These are phyloP conservation scores for Rhabdornis inornatus DNA, from an alignment of 2,113 vertebrate genomes.

Conservation along the genomic window DNA sequence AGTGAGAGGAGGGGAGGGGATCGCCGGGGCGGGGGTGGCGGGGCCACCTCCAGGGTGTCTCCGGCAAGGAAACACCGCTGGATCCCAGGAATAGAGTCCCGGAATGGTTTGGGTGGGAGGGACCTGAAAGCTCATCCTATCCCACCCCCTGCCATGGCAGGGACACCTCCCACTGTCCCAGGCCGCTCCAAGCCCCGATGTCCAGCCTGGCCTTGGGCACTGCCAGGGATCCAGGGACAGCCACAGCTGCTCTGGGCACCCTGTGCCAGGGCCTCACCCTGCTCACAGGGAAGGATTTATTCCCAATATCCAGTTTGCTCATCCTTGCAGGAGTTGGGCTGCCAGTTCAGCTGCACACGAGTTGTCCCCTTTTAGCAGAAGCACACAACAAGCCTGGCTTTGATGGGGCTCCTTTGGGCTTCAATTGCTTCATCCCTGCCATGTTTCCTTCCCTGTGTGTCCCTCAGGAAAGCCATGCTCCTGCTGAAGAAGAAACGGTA, in stretches of 20 bases:
- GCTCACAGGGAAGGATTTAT: rapidly evolving
- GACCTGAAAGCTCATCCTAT: not conserved
- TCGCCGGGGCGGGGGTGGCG: rapidly evolving
- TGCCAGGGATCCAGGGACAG: not conserved
- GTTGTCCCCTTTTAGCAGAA: not conserved
- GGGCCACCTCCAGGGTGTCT: rapidly evolving
- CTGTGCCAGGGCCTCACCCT: not conserved
- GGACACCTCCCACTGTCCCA: not conserved
- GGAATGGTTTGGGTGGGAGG: no score
- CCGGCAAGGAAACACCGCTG: rapidly evolving
- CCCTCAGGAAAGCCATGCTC: slow-evolving; percentile 83
- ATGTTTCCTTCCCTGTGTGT: not conserved
- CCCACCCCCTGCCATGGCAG: not conserved
- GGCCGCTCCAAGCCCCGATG: rapidly evolving
- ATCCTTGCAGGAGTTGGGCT: rapidly evolving
- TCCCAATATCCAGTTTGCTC: not conserved
- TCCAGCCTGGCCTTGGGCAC: not conserved
- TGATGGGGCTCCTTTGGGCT: rapidly evolving
- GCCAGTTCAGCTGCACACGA: rapidly evolving
- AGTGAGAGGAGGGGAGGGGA: slow-evolving; percentile 72
- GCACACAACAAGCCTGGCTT: rapidly evolving
- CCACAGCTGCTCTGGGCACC: not conserved
- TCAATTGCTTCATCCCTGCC: not conserved
- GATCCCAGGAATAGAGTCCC: rapidly evolving
- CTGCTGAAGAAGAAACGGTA: slow-evolving; percentile 93